Evolutionary conservation across 2,888 invertebrate genomes (phyloP), one percentile per base, ranked within the genome.

Genomic region (Cheilosia impressa): DNA sequence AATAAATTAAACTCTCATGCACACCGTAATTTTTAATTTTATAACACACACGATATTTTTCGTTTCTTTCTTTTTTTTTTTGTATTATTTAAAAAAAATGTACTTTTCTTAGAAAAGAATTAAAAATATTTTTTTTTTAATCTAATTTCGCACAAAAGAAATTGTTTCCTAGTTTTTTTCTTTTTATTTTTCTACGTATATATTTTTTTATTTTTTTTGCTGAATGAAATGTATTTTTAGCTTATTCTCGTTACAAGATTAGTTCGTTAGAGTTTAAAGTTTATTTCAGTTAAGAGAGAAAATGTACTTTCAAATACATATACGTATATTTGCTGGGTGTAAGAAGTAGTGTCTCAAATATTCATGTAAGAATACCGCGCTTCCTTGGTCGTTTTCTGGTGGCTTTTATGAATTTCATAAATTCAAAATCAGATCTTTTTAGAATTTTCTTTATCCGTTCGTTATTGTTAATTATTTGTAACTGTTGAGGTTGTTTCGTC

Each of bases 71-170:
- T n/a, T 19, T 19, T 19, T 53, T 53, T 41, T 62, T 82, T 78
- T 87, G 75, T 71, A 85, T 87, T 34, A 72, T 88, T 87, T 87
- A 58, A 77, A 84, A 76, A 87, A 50, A 19, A 65, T 13, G 2
- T 22, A 87, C 87, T 89, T 89, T 89, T 89, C 88, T 87, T 87
- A 87, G 88, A 90, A 89, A 89, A 88, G 89, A 87, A 88, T 87
- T 85, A 72, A 85, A 85, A 85, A 85, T 81, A 77, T 77, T 76
- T 65, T 79, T 63, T 58, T 71, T 76, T 71, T 75, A 22, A 69
- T 73, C 27, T 73, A 78, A 78, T 82, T 73, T 78, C 62, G 47
- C 63, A 78, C 65, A 47, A 82, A 76, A 81, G 63, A 76, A 81
- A 85, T 85, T 85, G 62, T 78, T 83, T 80, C 53, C 60, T 73